Base-by-base conservation (phyloP, 1,140 invertebrate genomes). In the Papilio xuthus region DNA sequence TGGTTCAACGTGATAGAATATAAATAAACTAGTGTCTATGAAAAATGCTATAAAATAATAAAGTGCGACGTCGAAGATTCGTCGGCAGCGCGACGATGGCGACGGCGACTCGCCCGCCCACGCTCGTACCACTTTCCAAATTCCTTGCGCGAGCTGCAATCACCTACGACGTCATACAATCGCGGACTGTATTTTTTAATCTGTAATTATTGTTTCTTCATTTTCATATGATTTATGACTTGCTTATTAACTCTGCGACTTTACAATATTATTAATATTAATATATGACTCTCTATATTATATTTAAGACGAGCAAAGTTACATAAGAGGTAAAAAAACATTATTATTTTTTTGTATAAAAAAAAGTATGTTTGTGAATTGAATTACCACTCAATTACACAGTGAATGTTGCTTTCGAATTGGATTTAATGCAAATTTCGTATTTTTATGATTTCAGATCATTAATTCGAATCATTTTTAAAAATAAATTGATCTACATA, bases 101-200 rank as follows among this genome's bases (percentile, higher is more conserved):
- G 85, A 20, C 81, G 80, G 77, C 84, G 83, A 89, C 92, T 88
- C 79, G 92, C 89, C 92, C 92, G 90, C 92, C 92, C 88, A 93
- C 92, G 88, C 86, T 70, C 82, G 86, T 88, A 88, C 90, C 86
- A 89, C 92, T 93, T 93, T 93, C 92, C 92, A 92, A 93, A 93
- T 93, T 92, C 92, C 88, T 89, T 84, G 81, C 86, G 87, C 87
- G 86, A 90, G 85, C 87, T 88, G 89, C 92, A 92, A 91, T 91
- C 86, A 85, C 82, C 85, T 90, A 85, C 81, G 83, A 86, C 83
- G 83, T 80, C 78, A 77, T 80, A 85, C 81, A 83, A 82, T 82
- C 77, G 71, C 82, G 80, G 77, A 79, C 75, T 80, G 84, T 79
- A 80, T 84, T 83, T 86, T 84, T 83, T 79, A 81, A 84, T 78